Evolutionary conservation across 2,888 invertebrate species (phyloP).

Genomic region (Tanytarsus gracilentus): DNA sequence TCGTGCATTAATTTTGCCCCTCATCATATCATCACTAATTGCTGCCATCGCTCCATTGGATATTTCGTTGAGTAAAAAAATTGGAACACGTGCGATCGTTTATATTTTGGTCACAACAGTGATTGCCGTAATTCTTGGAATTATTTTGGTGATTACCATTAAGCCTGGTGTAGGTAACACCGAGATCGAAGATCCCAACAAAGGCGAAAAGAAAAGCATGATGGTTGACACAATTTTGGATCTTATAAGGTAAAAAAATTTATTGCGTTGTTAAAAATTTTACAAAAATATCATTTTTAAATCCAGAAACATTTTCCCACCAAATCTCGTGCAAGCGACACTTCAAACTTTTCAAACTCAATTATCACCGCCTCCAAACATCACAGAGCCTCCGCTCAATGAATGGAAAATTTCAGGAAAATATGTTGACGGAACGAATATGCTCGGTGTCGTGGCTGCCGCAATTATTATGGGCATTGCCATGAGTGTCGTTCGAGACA

Average conservation of each 20-base stretch:
- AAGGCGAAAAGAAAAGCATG: slow-evolving; percentile 44
- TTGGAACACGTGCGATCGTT: slow-evolving; percentile 57
- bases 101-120: slow-evolving; percentile 63
- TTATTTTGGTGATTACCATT: slow-evolving; percentile 57
- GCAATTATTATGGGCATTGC: slow-evolving; percentile 57
- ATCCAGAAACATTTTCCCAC: slow-evolving; percentile 74
- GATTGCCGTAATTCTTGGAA: slow-evolving; percentile 60
- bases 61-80: slow-evolving; percentile 54
- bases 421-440: slow-evolving; percentile 49
- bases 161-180: slow-evolving; percentile 48
- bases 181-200: slow-evolving; percentile 30
- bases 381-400: slow-evolving; percentile 30
- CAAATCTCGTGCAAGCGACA: slow-evolving; percentile 75
- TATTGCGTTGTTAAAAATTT: too few relatives aligned
- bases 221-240: slow-evolving; percentile 62
- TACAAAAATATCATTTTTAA: too few relatives aligned
- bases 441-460: slow-evolving; percentile 52
- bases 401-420: slow-evolving; percentile 46
- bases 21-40: slow-evolving; percentile 57
- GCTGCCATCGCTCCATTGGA: slow-evolving; percentile 64
- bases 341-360: slow-evolving; percentile 51
- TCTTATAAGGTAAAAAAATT: slow-evolving; percentile 57
- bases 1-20: slow-evolving; percentile 62
- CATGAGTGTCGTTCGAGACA: slow-evolving; percentile 53
- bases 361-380: slow-evolving; percentile 34